Conservation (phyloP, 2,797 vertebrate genomes). For the Nasua narica region DNA sequence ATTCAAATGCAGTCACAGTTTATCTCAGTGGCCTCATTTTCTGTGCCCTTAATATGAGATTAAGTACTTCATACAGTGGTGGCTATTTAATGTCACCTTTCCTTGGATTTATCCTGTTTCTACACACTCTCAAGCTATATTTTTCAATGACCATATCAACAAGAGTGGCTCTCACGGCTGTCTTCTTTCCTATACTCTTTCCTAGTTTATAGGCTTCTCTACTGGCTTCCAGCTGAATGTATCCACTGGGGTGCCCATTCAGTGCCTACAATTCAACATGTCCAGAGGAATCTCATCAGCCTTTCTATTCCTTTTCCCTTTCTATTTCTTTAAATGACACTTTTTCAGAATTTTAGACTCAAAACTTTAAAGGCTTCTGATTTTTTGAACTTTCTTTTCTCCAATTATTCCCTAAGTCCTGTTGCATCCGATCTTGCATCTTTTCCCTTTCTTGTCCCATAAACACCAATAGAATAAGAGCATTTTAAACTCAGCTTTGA, state of each 20-base stretch:
- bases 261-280: neutral
- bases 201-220: neutral
- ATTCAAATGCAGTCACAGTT: neutral
- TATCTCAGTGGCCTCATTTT: neutral
- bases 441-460: neutral
- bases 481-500: neutral
- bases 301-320: neutral
- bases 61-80: neutral
- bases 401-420: neutral
- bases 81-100: neutral
- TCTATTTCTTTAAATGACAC: neutral
- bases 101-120: neutral
- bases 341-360: neutral
- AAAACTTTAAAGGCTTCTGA: neutral
- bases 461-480: neutral
- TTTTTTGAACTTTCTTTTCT: neutral
- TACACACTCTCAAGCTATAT: neutral
- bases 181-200: neutral
- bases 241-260: neutral
- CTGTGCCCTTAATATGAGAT: neutral
- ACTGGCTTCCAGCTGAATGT: neutral
- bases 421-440: neutral
- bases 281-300: neutral
- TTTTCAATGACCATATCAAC: neutral
- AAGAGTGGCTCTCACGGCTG: neutral